A percentile compares a stretch with the other conserved stretches of the same genome.
Conservation (phyloP, 2,797 vertebrate genomes). For the Urophycis tenuis region DNA sequence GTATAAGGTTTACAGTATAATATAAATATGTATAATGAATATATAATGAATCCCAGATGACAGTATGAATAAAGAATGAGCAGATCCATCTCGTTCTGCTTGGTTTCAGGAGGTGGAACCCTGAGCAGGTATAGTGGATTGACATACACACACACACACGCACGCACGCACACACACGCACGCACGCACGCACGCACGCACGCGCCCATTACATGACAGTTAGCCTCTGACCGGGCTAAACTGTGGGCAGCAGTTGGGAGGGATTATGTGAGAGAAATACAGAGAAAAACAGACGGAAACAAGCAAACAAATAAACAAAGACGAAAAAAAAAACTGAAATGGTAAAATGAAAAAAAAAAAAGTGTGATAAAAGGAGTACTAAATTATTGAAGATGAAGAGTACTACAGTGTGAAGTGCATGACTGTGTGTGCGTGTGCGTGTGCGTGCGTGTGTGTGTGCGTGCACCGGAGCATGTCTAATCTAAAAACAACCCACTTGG, state of each 20-base stretch:
- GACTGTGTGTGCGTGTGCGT: neutral
- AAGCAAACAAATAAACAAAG: too few relatives aligned
- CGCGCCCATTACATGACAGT: neutral
- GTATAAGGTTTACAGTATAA: neutral
- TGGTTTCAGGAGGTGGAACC: neutral
- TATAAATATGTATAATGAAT: neutral
- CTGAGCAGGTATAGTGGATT: neutral
- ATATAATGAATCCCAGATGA: neutral
- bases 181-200: neutral
- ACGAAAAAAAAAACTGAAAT: too few relatives aligned
- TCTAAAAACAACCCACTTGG: slow-evolving; percentile 27
- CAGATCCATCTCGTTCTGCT: neutral
- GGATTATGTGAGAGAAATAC: neutral
- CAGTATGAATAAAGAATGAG: neutral
- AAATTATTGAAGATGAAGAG: neutral
- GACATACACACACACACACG: neutral
- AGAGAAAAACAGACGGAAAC: neutral
- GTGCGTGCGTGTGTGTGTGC: neutral
- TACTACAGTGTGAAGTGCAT: neutral
- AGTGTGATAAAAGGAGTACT: neutral
- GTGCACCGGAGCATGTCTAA: slow-evolving; percentile 20
- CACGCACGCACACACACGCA: neutral
- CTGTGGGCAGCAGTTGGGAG: too few relatives aligned
- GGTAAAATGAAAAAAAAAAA: neutral
- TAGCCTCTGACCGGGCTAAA: too few relatives aligned